phyloP scores from a whole-genome alignment of 2,113 vertebrate species.

The Todiramphus chloris region DNA sequence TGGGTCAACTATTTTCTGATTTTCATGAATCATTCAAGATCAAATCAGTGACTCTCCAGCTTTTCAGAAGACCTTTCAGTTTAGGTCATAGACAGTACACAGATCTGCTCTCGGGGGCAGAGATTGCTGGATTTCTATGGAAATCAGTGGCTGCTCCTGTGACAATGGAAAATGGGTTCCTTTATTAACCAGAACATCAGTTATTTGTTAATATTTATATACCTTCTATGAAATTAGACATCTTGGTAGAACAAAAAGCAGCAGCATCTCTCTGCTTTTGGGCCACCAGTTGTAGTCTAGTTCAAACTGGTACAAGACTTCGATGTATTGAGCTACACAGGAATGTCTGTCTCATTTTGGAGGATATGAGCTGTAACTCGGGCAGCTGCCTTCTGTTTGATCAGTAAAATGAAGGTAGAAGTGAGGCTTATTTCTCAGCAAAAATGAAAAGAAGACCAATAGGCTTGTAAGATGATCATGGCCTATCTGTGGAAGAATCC shows the following conservation, averaged over 20 bases:
- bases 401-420: background rate
- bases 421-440: background rate
- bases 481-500: background rate
- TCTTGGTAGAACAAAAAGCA: background rate
- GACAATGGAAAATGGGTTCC: background rate
- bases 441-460: background rate
- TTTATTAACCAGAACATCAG: constrained; percentile 8
- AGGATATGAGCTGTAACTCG: background rate
- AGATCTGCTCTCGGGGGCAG: background rate
- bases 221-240: background rate
- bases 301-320: background rate
- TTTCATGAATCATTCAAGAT: constrained; percentile 24
- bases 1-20: background rate
- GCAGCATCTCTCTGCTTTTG: background rate
- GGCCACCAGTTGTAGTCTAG: background rate
- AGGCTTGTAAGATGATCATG: background rate
- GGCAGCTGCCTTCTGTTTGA: background rate
- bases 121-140: background rate
- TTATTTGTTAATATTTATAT: constrained; percentile 19
- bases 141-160: background rate
- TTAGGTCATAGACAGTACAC: background rate
- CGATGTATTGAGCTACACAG: background rate
- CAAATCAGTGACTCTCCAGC: background rate
- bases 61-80: background rate
- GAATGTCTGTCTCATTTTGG: background rate